phyloP scores from a whole-genome alignment of 2,888 invertebrate species.

The Hypolimnas misippus region DNA sequence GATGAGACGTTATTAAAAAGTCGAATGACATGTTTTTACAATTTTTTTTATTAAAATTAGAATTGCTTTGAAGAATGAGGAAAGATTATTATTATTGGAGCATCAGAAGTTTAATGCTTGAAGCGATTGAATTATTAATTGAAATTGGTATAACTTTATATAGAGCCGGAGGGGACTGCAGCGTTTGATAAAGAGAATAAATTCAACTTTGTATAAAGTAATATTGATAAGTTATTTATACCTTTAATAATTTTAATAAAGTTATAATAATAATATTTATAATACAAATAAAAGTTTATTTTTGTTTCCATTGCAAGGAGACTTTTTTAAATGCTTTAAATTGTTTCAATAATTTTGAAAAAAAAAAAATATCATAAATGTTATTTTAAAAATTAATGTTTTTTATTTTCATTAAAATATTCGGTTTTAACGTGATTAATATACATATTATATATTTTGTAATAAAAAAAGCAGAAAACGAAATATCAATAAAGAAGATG shows the following conservation, averaged over 20 bases:
- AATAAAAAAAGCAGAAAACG: too few species aligned
- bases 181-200: conserved; percentile 9
- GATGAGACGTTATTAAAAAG: too few species aligned
- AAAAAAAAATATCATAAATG: too few species aligned
- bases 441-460: too few species aligned
- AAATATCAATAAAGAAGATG: too few species aligned
- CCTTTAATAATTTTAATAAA: neutral
- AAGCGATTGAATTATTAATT: conserved; percentile 11
- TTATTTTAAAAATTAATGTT: too few species aligned
- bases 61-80: neutral
- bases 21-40: neutral
- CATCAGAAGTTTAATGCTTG: neutral
- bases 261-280: neutral
- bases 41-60: neutral
- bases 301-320: too few species aligned
- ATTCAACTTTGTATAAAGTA: conserved; percentile 7
- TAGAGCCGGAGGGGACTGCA: neutral
- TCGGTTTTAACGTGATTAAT: too few species aligned
- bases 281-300: neutral
- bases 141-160: conserved; percentile 13
- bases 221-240: conserved; percentile 2
- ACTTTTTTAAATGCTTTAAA: too few species aligned
- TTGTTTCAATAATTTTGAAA: too few species aligned
- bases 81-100: neutral
- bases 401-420: too few species aligned